Conservation (phyloP, 2,797 vertebrate genomes). For the Diplodus puntazzo region DNA sequence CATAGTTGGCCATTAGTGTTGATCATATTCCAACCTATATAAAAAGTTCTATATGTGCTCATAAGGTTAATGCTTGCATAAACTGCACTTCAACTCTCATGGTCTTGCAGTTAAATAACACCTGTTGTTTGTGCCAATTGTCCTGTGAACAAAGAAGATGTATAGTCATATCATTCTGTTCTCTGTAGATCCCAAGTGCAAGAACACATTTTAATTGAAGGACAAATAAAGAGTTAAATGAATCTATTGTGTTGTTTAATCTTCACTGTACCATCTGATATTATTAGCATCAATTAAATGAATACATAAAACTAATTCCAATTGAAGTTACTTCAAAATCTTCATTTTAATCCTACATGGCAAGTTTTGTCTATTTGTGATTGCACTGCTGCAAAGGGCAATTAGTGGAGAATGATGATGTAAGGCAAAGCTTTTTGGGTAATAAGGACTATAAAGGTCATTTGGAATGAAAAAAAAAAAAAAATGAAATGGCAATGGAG, state of each 20-base stretch:
- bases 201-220: no score
- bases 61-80: not conserved
- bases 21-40: not conserved
- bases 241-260: not conserved
- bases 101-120: not conserved
- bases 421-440: not conserved
- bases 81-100: not conserved
- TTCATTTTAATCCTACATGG: not conserved
- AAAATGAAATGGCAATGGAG: slow-evolving; percentile 19
- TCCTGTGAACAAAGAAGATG: no score
- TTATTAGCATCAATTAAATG: not conserved
- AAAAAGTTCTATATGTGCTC: not conserved
- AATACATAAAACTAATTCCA: not conserved
- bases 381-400: not conserved
- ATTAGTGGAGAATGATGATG: not conserved
- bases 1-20: slow-evolving; percentile 2
- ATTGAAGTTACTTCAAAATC: not conserved
- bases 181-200: no score
- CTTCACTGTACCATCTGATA: not conserved
- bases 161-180: no score
- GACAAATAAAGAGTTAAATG: no score
- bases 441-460: slow-evolving; percentile 34
- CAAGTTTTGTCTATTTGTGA: not conserved
- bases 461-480: slow-evolving; percentile 13
- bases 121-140: not conserved